Base-by-base conservation (phyloP, 2,888 invertebrate genomes). In the Yponomeuta malinellus region DNA sequence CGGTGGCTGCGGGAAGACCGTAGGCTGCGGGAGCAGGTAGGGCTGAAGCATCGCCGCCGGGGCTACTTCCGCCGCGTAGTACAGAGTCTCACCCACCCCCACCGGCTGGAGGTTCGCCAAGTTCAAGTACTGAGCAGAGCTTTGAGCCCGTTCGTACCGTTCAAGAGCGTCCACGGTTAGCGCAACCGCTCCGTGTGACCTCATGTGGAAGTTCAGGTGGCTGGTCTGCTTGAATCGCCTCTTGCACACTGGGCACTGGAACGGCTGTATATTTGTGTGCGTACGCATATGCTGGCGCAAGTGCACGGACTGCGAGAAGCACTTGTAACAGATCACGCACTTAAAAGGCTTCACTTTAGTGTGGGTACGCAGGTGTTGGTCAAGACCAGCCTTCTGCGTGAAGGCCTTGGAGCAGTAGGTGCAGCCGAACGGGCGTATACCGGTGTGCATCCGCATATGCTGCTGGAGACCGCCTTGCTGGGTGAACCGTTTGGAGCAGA, bases 251-350 rank as follows among this genome's bases (percentile, higher is more conserved):
- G 83, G 79, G 74, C 92, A 93, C 74, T 85, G 86, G 73, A 92
- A 93, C 0, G 92, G 92, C 73, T 92, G 92, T 68, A 92, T 90
- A 74, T 91, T 92, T 0, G 92, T 92, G 74, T 93, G 92, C 0
- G 91, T 91, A 0, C 92, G 81, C 92, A 93, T 92, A 76, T 92
- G 92, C 75, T 93, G 92, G 1, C 88, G 80, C 59, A 93, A 79
- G 72, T 92, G 92, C 1, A 92, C 91, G 0, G 92, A 91, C 72
- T 92, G 92, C 0, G 92, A 91, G 75, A 93, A 93, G 68, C 87
- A 84, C 73, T 90, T 91, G 73, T 80, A 82, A 73, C 92, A 93
- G 72, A 93, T 85, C 0, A 92, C 87, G 74, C 92, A 93, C 72
- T 85, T 87, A 73, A 90, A 92, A 0, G 92, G 92, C 70, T 92